Conservation (phyloP, 2,113 vertebrate species). For the Bostrychus sinensis region DNA sequence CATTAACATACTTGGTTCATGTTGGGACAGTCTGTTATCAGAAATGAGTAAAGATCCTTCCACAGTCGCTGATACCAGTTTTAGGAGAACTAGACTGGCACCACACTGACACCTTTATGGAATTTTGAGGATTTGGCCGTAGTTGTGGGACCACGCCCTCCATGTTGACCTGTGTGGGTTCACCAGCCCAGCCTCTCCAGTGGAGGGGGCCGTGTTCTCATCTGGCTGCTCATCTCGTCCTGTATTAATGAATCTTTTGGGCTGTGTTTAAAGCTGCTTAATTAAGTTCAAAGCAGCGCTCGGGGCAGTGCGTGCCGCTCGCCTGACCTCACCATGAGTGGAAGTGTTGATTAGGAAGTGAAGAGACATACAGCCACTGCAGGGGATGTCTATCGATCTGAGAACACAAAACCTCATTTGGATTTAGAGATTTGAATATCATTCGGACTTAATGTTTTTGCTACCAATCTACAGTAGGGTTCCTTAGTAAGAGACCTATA, state of each 20-base stretch:
- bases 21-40: background rate
- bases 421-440: conserved; percentile 55
- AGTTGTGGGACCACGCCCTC: conserved; percentile 29
- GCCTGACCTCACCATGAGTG: conserved; percentile 74
- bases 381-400: conserved; percentile 72
- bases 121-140: conserved; percentile 36
- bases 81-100: conserved; percentile 8
- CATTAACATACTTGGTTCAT: no score
- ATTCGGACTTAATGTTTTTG: conserved; percentile 10
- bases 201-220: conserved; percentile 46
- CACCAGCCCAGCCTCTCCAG: conserved; percentile 45
- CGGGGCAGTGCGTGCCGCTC: conserved; percentile 70
- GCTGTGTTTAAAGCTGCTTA: conserved; percentile 81
- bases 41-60: background rate
- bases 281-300: conserved; percentile 81
- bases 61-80: background rate
- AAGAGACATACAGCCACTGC: conserved; percentile 66
- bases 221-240: conserved; percentile 69
- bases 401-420: conserved; percentile 65
- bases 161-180: conserved; percentile 44
- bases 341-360: conserved; percentile 81
- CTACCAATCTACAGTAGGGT: background rate
- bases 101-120: conserved; percentile 16
- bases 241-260: conserved; percentile 79
- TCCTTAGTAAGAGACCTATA: background rate